Base-by-base conservation (phyloP, 1,140 invertebrate species). In the Lysiphlebus fabarum region DNA sequence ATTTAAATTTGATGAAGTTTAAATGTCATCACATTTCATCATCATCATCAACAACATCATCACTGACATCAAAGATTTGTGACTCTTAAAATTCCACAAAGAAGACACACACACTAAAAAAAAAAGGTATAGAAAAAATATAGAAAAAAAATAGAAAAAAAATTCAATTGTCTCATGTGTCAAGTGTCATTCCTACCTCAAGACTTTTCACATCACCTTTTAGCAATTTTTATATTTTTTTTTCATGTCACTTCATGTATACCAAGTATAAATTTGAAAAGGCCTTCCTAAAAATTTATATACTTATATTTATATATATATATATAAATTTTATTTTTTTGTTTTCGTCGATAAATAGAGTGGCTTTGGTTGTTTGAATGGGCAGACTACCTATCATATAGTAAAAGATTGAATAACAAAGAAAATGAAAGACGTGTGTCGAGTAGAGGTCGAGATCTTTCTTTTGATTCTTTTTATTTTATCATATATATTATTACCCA, bases 341-440 rank as follows among this genome's bases (percentile, higher is more conserved):
- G 36, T n/a, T n/a, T 37, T 10, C 14, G 49, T 11, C 6, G 43
- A 36, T n/a, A n/a, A 7, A 12, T 11, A 34, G 14, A 17, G 17
- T 7, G 47, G 47, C 26, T n/a, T 7, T 10, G 47, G 47, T 17
- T 6, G 5, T 51, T 49, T 51, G 33, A 51, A 51, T 51, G 7
- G 49, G 0, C 7, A 33, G 49, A 38, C 49, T 37, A 36, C 17
- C 17, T 51, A 44, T 53, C 37, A 49, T n/a, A 14, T 41, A 49
- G 51, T 51, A 34, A 17, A 53, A 51, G 48, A 58, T 53, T 58
- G 48, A 58, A 58, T 53, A 42, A 58, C 57, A 58, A 58, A 51
- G 56, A 50, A 58, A 26, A 26, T 11, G 47, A 41, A 40, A 9
- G 48, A 42, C 47, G 47, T 51, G n/a, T 51, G 36, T 51, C 36